Conservation (phyloP, 2,113 vertebrate genomes). For the Nibea coibor region DNA sequence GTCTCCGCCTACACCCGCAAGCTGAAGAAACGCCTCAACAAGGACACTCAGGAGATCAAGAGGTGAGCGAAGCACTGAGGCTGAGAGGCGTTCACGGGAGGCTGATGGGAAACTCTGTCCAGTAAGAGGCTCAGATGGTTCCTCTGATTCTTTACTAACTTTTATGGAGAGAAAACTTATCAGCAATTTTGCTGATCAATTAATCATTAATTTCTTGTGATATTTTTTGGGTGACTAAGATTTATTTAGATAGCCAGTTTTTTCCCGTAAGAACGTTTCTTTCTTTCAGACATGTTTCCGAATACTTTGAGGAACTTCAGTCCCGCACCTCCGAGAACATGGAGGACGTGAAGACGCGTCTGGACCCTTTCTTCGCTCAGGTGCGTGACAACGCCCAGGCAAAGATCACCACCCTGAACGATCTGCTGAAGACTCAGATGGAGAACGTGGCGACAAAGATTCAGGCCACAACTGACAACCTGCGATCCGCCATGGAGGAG, state of each 20-base stretch:
- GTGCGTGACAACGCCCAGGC: conserved; percentile 75
- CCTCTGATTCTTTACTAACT: neutral
- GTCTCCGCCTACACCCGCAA: conserved; percentile 78
- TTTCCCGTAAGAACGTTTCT: no score
- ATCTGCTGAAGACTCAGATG: conserved; percentile 75
- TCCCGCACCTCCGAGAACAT: conserved; percentile 57
- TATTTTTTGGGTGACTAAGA: no score
- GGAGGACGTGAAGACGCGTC: conserved; percentile 49
- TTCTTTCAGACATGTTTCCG: conserved; percentile 61
- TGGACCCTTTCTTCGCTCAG: conserved; percentile 76
- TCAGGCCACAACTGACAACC: conserved; percentile 14
- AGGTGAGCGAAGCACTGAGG: conserved; percentile 62
- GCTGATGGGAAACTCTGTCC: conserved; percentile 23
- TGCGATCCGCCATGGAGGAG: conserved; percentile 63
- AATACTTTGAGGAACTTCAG: conserved; percentile 70
- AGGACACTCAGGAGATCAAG: conserved; percentile 82
- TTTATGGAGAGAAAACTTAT: no score
- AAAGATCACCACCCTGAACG: conserved; percentile 73
- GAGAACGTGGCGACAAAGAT: conserved; percentile 64
- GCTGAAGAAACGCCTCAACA: conserved; percentile 83
- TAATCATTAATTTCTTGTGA: no score
- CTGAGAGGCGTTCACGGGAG: neutral
- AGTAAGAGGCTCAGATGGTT: neutral
- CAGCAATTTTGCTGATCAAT: no score
- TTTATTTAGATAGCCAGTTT: no score